Evolutionary conservation across 2,113 vertebrate genomes (phyloP).

Genomic region (Oreotrochilus melanogaster): DNA sequence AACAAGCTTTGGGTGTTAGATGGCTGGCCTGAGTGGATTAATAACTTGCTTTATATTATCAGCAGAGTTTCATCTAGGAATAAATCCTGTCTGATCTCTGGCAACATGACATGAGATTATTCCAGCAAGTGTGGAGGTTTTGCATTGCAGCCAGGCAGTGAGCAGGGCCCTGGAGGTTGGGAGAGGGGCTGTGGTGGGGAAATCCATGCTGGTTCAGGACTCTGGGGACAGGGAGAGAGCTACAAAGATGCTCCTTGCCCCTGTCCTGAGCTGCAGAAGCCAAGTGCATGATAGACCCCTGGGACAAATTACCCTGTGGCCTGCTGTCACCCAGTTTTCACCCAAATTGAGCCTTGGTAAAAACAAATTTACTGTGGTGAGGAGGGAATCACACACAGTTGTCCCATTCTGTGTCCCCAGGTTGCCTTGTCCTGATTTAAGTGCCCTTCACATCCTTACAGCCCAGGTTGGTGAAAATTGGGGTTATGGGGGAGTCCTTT

Average conservation of each 20-base stretch:
- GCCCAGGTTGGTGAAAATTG: neutral
- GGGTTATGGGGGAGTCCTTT: neutral
- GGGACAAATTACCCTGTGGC: fast-evolving
- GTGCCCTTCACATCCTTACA: fast-evolving
- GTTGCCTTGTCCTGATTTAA: neutral
- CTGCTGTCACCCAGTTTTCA: neutral
- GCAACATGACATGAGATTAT: slow-evolving; percentile 63
- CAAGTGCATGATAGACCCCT: fast-evolving
- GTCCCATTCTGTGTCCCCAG: neutral
- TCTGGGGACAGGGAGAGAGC: too few relatives aligned
- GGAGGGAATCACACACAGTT: neutral
- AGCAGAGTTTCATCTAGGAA: slow-evolving; percentile 52
- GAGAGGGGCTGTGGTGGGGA: neutral
- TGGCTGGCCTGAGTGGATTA: slow-evolving; percentile 60
- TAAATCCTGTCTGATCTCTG: slow-evolving; percentile 75
- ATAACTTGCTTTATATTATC: slow-evolving; percentile 73
- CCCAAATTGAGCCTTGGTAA: neutral
- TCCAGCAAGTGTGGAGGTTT: slow-evolving; percentile 7
- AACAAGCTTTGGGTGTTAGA: slow-evolving; percentile 64
- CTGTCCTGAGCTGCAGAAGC: neutral
- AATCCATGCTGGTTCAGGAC: fast-evolving
- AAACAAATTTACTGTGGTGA: neutral
- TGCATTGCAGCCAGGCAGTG: neutral
- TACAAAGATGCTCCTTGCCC: neutral
- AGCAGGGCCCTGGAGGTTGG: neutral